Base-by-base conservation (phyloP, 2,113 vertebrate species). In the Gymnarchus niloticus region DNA sequence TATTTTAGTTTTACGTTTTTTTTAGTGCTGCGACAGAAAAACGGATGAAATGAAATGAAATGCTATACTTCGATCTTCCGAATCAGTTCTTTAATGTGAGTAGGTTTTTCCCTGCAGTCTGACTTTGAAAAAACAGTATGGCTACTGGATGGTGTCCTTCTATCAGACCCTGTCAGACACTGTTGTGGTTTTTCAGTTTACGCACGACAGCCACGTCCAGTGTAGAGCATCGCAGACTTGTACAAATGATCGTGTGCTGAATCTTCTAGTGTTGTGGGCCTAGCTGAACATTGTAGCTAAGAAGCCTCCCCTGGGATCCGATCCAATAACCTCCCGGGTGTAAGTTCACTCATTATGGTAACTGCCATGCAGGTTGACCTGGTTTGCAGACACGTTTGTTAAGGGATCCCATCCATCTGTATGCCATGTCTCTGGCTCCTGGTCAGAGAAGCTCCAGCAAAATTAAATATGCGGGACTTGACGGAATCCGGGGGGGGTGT, bases 381-480 rank as follows among this genome's bases (percentile, higher is more conserved):
- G 28, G n/a, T 33, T 33, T 28, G 3, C 51, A 28, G 12, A 3
- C 10, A 5, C 21, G 3, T 81, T 81, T 81, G 19, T 28, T 82
- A 54, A 33, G 21, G 49, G 25, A 33, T 57, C 37, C 54, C 49
- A 54, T 48, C 65, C 4, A 12, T 56, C 56, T 82, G 51, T 89
- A 37, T 57, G 61, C 88, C 84, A 78, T 88, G 90, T 90, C 90
- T 92, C 14, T 48, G 89, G 86, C 90, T 87, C 91, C 6, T 37
- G 90, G 87, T 89, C 73, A 88, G 90, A 61, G 41, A 3, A 51
- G 56, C 85, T 87, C 85, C 84, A 83, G 89, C 83, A 92, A 82
- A 93, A 93, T 93, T 92, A 93, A 91, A 90, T 91, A 93, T 93
- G 88, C 88, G 88, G 88, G 89, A 87, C 84, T 84, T 88, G 0